Evolutionary conservation across 2,888 invertebrate species (phyloP).

Genomic region (Tanytarsus gracilentus): DNA sequence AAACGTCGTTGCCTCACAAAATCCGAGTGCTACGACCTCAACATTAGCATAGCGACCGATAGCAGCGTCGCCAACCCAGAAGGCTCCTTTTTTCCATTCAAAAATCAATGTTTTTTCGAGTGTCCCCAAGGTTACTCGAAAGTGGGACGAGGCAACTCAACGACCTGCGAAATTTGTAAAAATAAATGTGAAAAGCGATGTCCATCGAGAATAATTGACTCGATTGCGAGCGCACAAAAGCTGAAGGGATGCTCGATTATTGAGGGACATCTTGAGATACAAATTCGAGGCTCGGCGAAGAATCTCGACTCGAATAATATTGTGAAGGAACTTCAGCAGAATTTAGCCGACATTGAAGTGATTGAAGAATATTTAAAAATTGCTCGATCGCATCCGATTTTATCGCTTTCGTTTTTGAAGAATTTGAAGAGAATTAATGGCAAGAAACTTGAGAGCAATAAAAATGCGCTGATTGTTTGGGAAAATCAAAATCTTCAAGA

Average conservation of each 20-base stretch:
- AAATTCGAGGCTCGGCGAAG: slow-evolving; percentile 54
- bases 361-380: slow-evolving; percentile 78
- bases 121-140: slow-evolving; percentile 51
- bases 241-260: slow-evolving; percentile 83
- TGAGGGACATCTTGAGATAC: slow-evolving; percentile 73
- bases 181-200: slow-evolving; percentile 65
- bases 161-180: slow-evolving; percentile 43
- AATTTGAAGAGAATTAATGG: slow-evolving; percentile 61
- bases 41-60: too few relatives aligned
- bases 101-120: slow-evolving; percentile 53
- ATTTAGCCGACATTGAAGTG: slow-evolving; percentile 70
- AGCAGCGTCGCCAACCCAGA: not conserved
- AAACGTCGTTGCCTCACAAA: slow-evolving; percentile 73
- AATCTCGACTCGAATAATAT: slow-evolving; percentile 58
- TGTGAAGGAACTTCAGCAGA: slow-evolving; percentile 66
- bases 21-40: slow-evolving; percentile 59
- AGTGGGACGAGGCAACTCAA: slow-evolving; percentile 44
- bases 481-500: slow-evolving; percentile 85
- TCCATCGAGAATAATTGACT: slow-evolving; percentile 65
- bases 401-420: slow-evolving; percentile 78
- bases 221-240: slow-evolving; percentile 67
- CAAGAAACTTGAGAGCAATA: slow-evolving; percentile 42
- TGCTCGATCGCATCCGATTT: slow-evolving; percentile 70
- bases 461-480: slow-evolving; percentile 56
- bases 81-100: slow-evolving; percentile 52